Conservation (phyloP, 2,888 invertebrate species). For the Andrena hattorfiana region DNA sequence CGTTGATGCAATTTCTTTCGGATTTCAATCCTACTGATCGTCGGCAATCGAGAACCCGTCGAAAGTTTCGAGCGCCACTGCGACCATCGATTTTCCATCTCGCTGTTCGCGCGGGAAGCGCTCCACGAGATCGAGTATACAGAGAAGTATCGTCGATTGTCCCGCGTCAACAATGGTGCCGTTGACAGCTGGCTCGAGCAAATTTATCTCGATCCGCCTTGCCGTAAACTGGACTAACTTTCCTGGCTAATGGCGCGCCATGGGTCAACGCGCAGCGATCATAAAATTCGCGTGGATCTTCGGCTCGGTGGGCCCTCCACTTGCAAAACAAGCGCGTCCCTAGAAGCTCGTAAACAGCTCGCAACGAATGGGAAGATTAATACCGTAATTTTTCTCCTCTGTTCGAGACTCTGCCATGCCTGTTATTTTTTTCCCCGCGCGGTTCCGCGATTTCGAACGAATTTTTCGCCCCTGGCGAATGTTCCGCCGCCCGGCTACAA, state of each 20-base stretch:
- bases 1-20: slow-evolving; percentile 63
- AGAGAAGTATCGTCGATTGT: slow-evolving; percentile 55
- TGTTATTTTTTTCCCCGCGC: not conserved
- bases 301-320: not conserved
- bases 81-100: slow-evolving; percentile 61
- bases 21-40: slow-evolving; percentile 35
- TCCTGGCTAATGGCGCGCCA: not conserved
- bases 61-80: slow-evolving; percentile 56
- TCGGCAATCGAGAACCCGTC: slow-evolving; percentile 46
- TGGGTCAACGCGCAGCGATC: not conserved
- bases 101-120: slow-evolving; percentile 11
- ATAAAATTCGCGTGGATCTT: not conserved
- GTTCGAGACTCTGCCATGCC: not conserved
- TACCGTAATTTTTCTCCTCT: not conserved
- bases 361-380: slow-evolving; percentile 54
- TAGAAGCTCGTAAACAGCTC: slow-evolving; percentile 21
- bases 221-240: slow-evolving; percentile 4
- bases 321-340: not conserved
- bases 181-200: slow-evolving; percentile 48
- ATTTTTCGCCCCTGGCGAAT: not conserved
- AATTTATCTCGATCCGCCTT: slow-evolving; percentile 40
- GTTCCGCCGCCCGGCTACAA: no score
- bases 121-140: slow-evolving; percentile 39
- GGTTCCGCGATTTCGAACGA: not conserved
- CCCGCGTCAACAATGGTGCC: slow-evolving; percentile 38